A percentile compares a stretch with the other conserved stretches of the same genome.
These are phyloP conservation scores for Lithophane leautieri DNA, from an alignment of 2,888 invertebrate genomes.

Conservation along the genomic window DNA sequence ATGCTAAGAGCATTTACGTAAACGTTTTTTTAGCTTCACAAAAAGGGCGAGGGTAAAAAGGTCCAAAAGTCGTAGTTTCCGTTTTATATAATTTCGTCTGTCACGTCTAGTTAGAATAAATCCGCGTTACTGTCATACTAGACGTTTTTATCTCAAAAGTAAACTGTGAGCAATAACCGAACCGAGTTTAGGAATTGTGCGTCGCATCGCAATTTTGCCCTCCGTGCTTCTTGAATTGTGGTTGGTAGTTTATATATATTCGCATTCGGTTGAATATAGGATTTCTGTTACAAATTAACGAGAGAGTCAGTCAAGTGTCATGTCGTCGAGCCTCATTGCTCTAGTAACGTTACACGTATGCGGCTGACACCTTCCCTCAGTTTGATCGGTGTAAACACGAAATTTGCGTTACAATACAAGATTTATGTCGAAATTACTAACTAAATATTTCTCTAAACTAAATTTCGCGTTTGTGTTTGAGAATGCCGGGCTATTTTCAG, in stretches of 20 bases:
- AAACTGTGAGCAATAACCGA: constrained; percentile 79
- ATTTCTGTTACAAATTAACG: constrained; percentile 87
- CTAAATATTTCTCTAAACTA: constrained; percentile 27
- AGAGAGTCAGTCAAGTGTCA: constrained; percentile 87
- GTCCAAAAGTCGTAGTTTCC: constrained; percentile 35
- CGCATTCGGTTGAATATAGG: constrained; percentile 72
- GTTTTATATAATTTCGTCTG: constrained; percentile 56
- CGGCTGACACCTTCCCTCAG: constrained; percentile 73
- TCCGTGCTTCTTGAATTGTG: constrained; percentile 68
- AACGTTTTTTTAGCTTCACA: constrained; percentile 35
- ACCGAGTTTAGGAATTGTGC: constrained; percentile 68
- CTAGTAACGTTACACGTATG: constrained; percentile 75
- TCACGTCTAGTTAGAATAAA: constrained; percentile 70
- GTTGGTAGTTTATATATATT: constrained; percentile 73
- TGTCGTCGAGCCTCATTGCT: constrained; percentile 77
- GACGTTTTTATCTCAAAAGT: constrained; percentile 83
- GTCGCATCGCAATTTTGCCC: constrained; percentile 74
- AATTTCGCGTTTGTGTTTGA: constrained; percentile 12
- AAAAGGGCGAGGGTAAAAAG: constrained; percentile 38
- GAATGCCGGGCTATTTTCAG: not conserved
- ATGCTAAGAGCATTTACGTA: constrained; percentile 33
- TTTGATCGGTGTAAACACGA: constrained; percentile 74
- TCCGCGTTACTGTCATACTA: constrained; percentile 71
- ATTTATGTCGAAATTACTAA: constrained; percentile 50
- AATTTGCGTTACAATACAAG: constrained; percentile 54